Percentiles rank a stretch among this genome's conserved stretches.
Evolutionary conservation across 2,113 vertebrate species (phyloP).

Genomic region (Pionites leucogaster): DNA sequence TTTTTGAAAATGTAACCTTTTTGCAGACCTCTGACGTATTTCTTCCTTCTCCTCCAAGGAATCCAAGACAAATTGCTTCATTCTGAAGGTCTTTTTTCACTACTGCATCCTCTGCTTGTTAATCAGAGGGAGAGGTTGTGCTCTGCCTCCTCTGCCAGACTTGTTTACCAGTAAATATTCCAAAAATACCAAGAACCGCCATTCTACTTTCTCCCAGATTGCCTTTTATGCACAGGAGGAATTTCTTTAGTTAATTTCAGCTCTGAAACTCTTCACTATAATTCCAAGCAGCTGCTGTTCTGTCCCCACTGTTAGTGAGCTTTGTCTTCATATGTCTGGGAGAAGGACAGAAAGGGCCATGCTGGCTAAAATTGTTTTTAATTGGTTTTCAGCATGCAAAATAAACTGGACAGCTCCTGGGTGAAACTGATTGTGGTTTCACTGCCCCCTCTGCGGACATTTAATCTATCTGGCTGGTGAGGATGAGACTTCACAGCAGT

Average conservation of each 20-base stretch:
- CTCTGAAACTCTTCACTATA: neutral
- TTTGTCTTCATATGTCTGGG: neutral
- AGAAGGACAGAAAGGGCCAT: neutral
- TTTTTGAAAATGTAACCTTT: neutral
- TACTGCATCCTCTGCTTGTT: neutral
- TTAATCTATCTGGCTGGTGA: conserved; percentile 7
- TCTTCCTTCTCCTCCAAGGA: neutral
- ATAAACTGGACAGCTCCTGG: neutral
- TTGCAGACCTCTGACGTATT: neutral
- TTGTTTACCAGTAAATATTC: conserved; percentile 19
- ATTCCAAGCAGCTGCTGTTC: conserved; percentile 1
- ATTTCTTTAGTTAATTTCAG: conserved; percentile 48
- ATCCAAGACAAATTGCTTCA: conserved; percentile 16
- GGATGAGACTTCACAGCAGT: conserved; percentile 10
- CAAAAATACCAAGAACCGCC: neutral
- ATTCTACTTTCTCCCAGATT: neutral
- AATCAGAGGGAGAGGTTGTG: neutral
- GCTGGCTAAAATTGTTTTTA: neutral
- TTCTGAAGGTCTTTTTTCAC: conserved; percentile 1
- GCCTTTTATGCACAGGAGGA: neutral
- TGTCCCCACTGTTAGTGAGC: conserved; percentile 15
- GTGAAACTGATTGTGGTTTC: neutral
- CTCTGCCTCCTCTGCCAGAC: neutral
- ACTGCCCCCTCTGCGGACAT: neutral
- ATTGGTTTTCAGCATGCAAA: conserved; percentile 24